These are phyloP conservation scores for Dendrolimus houi DNA, from an alignment of 2,888 invertebrate species.

Conservation along the genomic window DNA sequence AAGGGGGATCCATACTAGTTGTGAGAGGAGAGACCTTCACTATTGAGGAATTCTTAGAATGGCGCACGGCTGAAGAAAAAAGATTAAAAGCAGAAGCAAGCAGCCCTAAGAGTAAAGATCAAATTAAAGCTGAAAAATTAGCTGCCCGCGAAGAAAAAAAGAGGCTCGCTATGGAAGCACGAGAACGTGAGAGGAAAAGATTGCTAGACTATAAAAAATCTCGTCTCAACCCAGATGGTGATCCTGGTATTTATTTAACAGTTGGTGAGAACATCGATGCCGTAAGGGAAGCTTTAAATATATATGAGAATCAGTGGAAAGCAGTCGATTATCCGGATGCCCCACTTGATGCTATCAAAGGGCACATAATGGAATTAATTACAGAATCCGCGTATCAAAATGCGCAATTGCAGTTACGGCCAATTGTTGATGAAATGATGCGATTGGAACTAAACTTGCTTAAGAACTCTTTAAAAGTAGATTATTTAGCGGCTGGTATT, in stretches of 20 bases:
- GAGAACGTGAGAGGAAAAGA: constrained; percentile 45
- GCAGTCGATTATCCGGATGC: constrained; percentile 53
- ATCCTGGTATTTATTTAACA: constrained; percentile 53
- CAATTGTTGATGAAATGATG: constrained; percentile 82
- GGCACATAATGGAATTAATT: constrained; percentile 79
- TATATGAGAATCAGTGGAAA: constrained; percentile 54
- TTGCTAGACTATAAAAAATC: constrained; percentile 58
- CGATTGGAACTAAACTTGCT: constrained; percentile 70
- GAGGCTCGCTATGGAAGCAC: constrained; percentile 43
- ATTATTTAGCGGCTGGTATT: constrained; percentile 31
- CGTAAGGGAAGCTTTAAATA: constrained; percentile 35
- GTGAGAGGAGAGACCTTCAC: constrained; percentile 77
- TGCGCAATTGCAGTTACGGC: constrained; percentile 80
- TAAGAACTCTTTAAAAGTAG: constrained; percentile 68
- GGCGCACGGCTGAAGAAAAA: constrained; percentile 43
- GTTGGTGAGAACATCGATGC: constrained; percentile 33
- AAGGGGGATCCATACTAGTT: constrained; percentile 81
- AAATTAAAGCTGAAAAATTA: constrained; percentile 60
- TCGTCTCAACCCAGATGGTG: constrained; percentile 61
- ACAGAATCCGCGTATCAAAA: constrained; percentile 79
- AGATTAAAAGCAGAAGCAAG: constrained; percentile 47
- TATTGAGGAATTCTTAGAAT: constrained; percentile 74
- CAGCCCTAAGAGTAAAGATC: constrained; percentile 51
- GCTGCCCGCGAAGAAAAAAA: constrained; percentile 56
- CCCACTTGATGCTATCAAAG: constrained; percentile 75